These are phyloP conservation scores for Myopa tessellatipennis DNA, from an alignment of 2,888 invertebrate species.

Conservation along the genomic window DNA sequence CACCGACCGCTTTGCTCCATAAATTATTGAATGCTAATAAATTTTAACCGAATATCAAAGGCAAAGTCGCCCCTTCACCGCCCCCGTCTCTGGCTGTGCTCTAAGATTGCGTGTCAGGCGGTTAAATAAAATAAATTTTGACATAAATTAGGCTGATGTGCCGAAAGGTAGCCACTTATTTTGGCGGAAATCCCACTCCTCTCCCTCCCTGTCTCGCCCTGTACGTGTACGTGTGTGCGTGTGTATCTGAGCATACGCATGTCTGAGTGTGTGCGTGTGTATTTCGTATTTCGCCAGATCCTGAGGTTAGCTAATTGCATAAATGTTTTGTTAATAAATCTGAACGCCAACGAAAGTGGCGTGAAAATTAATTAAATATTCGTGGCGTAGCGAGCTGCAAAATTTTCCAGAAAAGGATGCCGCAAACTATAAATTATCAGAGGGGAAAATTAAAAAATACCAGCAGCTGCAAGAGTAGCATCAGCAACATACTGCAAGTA, in stretches of 20 bases:
- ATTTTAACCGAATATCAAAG: constrained; percentile 28
- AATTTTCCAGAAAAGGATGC: not conserved
- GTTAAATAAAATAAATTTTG: constrained; percentile 31
- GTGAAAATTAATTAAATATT: constrained; percentile 24
- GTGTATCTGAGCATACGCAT: not conserved
- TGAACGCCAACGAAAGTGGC: not conserved
- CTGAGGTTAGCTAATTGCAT: constrained; percentile 36
- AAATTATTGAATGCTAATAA: constrained; percentile 47
- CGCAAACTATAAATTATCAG: not conserved
- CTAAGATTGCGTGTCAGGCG: constrained; percentile 26
- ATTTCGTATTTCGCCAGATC: too few species aligned
- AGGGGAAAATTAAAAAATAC: not conserved
- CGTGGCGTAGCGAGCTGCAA: not conserved
- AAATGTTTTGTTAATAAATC: constrained; percentile 39
- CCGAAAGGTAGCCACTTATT: not conserved
- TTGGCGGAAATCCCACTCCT: too few species aligned
- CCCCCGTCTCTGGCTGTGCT: too few species aligned
- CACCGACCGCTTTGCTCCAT: constrained; percentile 23
- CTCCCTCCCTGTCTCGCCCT: too few species aligned
- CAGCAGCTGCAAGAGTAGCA: not conserved
- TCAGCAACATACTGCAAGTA: not conserved
- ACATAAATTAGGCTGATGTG: constrained; percentile 20
- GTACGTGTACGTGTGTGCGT: not conserved
- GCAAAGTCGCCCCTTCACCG: too few species aligned
- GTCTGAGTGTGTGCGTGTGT: not conserved